These are phyloP conservation scores for Catostylus mosaicus DNA, from an alignment of 30 jellyfish, hydroid and myxozoan species.

Conservation along the genomic window DNA sequence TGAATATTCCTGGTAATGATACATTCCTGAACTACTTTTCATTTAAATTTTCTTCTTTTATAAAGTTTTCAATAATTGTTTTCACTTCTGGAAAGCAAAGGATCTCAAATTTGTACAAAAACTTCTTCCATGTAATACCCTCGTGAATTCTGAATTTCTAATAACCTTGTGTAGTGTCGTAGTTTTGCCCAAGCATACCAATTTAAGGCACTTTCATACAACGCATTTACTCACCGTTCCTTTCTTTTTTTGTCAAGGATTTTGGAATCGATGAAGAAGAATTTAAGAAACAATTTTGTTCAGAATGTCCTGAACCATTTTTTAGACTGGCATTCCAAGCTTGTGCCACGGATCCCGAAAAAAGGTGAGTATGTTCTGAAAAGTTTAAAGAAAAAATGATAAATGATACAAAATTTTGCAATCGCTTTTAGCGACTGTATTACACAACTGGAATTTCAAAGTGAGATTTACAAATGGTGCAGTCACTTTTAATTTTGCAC, in stretches of 20 bases:
- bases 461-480: too few species aligned
- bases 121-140: neutral
- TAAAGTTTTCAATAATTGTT: neutral
- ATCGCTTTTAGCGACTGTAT: too few species aligned
- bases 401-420: too few species aligned
- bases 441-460: too few species aligned
- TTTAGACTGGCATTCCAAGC: constrained; percentile 70
- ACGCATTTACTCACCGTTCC: neutral
- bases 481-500: too few species aligned
- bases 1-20: too few species aligned
- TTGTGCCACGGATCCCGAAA: constrained; percentile 73
- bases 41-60: too few species aligned
- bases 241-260: constrained; percentile 36
- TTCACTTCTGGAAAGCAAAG: neutral
- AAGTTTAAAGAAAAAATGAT: too few species aligned
- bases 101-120: neutral
- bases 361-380: constrained; percentile 63
- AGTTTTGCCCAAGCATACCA: neutral
- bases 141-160: neutral
- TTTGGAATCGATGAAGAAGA: constrained; percentile 82
- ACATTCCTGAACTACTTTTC: too few species aligned
- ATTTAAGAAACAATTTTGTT: constrained; percentile 57
- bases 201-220: neutral
- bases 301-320: constrained; percentile 77
- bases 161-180: neutral